Percentiles rank a stretch among this genome's conserved stretches.
Evolutionary conservation across 1,140 invertebrate genomes (phyloP).

Genomic region (Dolichoris vasculosae): DNA sequence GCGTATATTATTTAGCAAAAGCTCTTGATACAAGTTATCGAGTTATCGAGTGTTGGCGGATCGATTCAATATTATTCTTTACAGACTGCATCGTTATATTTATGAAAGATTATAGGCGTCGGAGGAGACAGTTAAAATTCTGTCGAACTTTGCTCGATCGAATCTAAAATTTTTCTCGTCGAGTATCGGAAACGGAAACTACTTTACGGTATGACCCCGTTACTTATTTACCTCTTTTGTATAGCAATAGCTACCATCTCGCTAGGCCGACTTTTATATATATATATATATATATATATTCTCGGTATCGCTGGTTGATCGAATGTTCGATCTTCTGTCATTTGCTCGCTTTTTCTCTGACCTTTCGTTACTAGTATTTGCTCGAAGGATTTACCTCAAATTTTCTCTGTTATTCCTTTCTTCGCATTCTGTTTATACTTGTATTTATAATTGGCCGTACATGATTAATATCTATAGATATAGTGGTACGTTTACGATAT

Average conservation of each 20-base stretch:
- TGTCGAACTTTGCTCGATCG: not conserved
- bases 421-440: not conserved
- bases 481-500: not conserved
- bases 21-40: no score
- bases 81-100: no score
- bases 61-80: no score
- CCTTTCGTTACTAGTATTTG: constrained; percentile 11
- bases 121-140: no score
- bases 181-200: not conserved
- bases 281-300: not conserved
- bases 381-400: constrained; percentile 16
- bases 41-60: no score
- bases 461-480: constrained; percentile 22
- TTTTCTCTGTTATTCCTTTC: constrained; percentile 11
- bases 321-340: not conserved
- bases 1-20: no score
- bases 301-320: not conserved
- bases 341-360: not conserved
- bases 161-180: not conserved
- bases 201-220: not conserved
- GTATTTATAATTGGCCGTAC: not conserved
- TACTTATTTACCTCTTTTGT: not conserved
- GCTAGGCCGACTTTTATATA: not conserved
- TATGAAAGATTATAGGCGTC: no score
- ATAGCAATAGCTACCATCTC: not conserved